A percentile compares a stretch with the other conserved stretches of the same genome.
These are phyloP conservation scores for Amblyraja radiata DNA, from an alignment of 2,797 vertebrate species.

Conservation along the genomic window DNA sequence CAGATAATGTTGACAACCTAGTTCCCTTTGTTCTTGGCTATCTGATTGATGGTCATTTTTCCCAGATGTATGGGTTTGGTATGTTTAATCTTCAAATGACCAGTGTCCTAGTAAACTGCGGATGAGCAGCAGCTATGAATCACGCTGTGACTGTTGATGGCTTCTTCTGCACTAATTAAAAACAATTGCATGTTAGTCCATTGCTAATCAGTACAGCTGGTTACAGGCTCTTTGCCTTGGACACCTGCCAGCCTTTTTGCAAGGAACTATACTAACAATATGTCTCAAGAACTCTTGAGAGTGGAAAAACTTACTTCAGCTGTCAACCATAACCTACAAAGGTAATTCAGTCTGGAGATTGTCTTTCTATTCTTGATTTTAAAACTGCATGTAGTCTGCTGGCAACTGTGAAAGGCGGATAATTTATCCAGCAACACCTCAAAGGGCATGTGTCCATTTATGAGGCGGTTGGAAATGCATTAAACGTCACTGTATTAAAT, in stretches of 20 bases:
- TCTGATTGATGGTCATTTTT: background rate
- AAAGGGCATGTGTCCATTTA: background rate
- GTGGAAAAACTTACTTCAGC: conserved; percentile 37
- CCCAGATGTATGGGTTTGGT: background rate
- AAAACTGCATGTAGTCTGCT: background rate
- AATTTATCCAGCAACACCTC: background rate
- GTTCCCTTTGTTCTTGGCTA: background rate
- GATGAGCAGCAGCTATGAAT: background rate
- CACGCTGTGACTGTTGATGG: background rate
- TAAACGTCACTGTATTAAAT: background rate
- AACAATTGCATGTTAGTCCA: conserved; percentile 9
- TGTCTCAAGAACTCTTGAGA: conserved; percentile 19
- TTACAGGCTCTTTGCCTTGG: conserved; percentile 23
- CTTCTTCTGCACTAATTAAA: conserved; percentile 6
- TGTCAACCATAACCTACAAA: conserved; percentile 2
- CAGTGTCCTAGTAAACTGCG: background rate
- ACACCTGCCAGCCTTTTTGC: background rate
- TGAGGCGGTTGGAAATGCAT: background rate
- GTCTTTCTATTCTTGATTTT: background rate
- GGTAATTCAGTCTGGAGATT: conserved; percentile 14
- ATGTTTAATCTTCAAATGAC: background rate
- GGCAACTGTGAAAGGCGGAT: background rate
- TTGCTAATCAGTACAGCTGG: conserved; percentile 30
- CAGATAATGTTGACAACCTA: background rate
- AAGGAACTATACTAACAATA: background rate